Evolutionary conservation across 1,140 invertebrate species (phyloP), one percentile per base, ranked within the genome.

Genomic region (Phymastichus coffea): DNA sequence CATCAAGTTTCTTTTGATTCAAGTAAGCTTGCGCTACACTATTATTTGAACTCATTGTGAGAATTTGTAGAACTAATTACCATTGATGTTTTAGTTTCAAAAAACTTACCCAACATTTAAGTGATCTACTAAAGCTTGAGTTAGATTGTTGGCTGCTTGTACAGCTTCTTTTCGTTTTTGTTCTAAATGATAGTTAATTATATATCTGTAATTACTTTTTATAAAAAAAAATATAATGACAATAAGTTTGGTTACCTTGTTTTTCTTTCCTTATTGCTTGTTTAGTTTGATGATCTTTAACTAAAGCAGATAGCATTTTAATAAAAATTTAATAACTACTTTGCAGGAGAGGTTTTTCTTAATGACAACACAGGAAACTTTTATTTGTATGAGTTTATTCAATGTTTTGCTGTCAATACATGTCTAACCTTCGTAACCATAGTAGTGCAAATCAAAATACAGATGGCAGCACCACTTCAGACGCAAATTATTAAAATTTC

Each of bases 1-100:
- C 89, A 81, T 99, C 96, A 25, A 99, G 80, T 73, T 94, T 90
- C 72, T 98, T 98, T 77, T 99, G 96, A 80, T 99, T 99, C 35
- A 98, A 82, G 78, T 99, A 99, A 4, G 97, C 96, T 81, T 98
- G 94, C 3, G 96, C 94, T 22, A 99, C 95, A 23, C 85, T 91
- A 77, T 78, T 51, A 61, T 65, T 61, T 61, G 58, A 44, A 57
- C n/a, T 53, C 41, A 47, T 25, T 53, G 17, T 8, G 23, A 37
- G 2, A n/a, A 53, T 25, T 30, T 44, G 49, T 26, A 62, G 30
- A 17, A 43, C 23, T 22, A 43, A 58, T 56, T 15, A 22, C 55
- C 3, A 44, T 52, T n/a, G 3, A 54, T 26, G 43, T 25, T 3
- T n/a, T 19, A 33, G 9, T 59, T 9, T 22, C 25, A 62, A 33